Percentiles rank a stretch among this genome's conserved stretches.
Evolutionary conservation across 2,113 vertebrate species (phyloP).

Genomic region (Sturnus vulgaris): DNA sequence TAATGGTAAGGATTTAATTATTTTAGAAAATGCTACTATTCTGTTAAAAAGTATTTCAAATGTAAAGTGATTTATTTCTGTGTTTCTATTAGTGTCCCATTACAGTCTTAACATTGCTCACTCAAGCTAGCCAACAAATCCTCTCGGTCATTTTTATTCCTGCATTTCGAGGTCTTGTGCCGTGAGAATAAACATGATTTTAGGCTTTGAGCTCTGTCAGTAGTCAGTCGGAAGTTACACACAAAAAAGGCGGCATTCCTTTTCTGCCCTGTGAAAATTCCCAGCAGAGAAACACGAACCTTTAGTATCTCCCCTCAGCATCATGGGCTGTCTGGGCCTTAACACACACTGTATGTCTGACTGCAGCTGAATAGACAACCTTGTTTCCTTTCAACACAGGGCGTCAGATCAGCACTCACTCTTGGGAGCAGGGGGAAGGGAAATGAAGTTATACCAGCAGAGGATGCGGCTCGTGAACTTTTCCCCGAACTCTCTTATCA

Average conservation of each 20-base stretch:
- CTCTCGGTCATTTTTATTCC: neutral
- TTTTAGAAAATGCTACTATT: neutral
- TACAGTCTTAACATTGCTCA: neutral
- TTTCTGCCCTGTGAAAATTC: conserved; percentile 14
- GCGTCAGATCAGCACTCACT: conserved; percentile 10
- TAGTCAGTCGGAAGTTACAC: neutral
- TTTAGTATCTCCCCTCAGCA: conserved; percentile 24
- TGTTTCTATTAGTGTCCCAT: neutral
- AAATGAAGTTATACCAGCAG: neutral
- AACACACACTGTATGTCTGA: neutral
- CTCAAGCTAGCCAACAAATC: neutral
- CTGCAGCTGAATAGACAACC: conserved; percentile 43
- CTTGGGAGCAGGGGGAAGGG: conserved; percentile 7
- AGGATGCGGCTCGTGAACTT: neutral
- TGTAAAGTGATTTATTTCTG: neutral
- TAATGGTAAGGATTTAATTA: neutral
- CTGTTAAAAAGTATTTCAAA: neutral
- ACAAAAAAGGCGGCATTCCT: neutral
- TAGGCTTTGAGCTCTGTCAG: neutral
- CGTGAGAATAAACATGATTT: neutral
- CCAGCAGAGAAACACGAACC: conserved; percentile 23
- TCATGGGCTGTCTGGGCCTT: neutral
- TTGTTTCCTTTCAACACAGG: conserved; percentile 37
- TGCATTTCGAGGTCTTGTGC: neutral
- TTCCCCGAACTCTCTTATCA: neutral